Percentiles rank a stretch among this genome's conserved stretches.
Conservation (phyloP, 2,888 invertebrate species). For the Acanthococcus lagerstroemiae region DNA sequence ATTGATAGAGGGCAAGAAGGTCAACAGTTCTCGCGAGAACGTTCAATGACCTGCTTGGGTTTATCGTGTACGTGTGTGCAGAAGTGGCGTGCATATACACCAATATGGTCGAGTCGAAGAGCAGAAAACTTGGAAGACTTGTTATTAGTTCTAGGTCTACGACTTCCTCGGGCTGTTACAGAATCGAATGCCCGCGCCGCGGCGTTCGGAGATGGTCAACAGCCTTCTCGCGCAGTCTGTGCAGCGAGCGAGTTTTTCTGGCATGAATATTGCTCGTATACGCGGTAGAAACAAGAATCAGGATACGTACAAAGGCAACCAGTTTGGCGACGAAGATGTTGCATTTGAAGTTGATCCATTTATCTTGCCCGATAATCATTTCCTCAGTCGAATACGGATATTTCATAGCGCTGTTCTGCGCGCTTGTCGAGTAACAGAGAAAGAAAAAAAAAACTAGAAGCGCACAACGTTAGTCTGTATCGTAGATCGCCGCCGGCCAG, state of each 20-base stretch:
- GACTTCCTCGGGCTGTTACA: conserved; percentile 29
- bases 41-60: conserved; percentile 26
- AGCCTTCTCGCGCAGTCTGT: conserved; percentile 22
- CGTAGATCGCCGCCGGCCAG: no score
- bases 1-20: conserved; percentile 26
- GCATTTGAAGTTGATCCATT: conserved; percentile 17
- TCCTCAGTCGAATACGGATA: background rate
- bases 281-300: conserved; percentile 19
- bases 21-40: conserved; percentile 30
- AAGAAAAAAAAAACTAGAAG: background rate
- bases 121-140: conserved; percentile 25
- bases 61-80: conserved; percentile 15
- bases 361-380: conserved; percentile 7
- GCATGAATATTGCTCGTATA: conserved; percentile 11
- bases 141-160: conserved; percentile 29
- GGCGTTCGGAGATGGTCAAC: no score
- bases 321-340: conserved; percentile 24
- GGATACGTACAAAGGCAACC: conserved; percentile 21
- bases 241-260: conserved; percentile 6
- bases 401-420: background rate
- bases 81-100: background rate
- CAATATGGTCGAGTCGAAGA: background rate
- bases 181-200: conserved; percentile 19
- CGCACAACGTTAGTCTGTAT: background rate
- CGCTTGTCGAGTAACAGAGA: background rate